Evolutionary conservation across 2,797 vertebrate genomes (phyloP).

Genomic region (Zalophus californianus): DNA sequence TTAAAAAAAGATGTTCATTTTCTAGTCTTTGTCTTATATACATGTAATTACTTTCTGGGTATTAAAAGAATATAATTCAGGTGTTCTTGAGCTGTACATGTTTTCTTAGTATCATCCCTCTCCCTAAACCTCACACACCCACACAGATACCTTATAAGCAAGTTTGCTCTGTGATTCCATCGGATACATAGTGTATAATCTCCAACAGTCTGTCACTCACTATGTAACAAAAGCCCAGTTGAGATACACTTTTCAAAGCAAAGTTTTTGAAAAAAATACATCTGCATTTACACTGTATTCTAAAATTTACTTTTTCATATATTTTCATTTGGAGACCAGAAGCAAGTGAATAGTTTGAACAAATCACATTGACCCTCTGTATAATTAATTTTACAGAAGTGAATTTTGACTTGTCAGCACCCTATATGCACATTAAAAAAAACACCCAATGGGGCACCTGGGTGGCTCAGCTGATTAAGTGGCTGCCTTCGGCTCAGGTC

Average conservation of each 20-base stretch:
- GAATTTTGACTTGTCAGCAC: neutral
- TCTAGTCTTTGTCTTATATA: neutral
- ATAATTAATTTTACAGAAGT: neutral
- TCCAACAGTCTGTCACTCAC: no score
- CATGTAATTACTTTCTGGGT: neutral
- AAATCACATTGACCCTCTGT: neutral
- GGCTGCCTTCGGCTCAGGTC: no score
- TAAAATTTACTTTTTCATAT: neutral
- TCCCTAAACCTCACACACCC: neutral
- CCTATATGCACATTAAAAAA: neutral
- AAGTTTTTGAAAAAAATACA: neutral
- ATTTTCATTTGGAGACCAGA: neutral
- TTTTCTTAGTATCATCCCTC: neutral
- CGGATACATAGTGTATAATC: neutral
- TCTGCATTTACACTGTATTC: neutral
- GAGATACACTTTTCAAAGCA: neutral
- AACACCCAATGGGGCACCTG: fast-evolving
- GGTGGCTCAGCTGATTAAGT: no score
- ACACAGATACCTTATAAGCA: neutral
- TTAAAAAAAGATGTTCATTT: neutral
- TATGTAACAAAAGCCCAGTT: neutral
- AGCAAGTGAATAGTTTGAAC: neutral
- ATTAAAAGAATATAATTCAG: neutral
- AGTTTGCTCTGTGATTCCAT: neutral
- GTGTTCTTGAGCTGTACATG: neutral